Evolutionary conservation across 30 jellyfish, hydroid and myxozoan genomes (phyloP).

Genomic region (Hydractinia echinata): DNA sequence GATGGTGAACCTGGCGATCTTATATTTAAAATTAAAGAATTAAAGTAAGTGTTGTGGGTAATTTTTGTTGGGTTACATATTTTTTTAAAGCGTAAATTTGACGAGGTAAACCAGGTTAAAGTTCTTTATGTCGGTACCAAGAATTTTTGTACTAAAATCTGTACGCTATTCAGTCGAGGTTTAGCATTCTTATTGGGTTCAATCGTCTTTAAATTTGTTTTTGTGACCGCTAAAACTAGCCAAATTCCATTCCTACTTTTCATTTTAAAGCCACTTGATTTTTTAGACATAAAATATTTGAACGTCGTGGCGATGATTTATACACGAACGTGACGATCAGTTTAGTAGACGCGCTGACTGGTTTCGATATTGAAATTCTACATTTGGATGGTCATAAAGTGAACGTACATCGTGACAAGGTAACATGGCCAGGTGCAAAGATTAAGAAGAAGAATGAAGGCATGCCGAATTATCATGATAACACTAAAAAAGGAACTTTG

Average conservation of each 20-base stretch:
- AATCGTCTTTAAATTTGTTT: too few relatives aligned
- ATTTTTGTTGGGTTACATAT: constrained; percentile 55
- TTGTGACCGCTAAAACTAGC: not conserved
- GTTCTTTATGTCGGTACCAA: too few relatives aligned
- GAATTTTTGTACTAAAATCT: too few relatives aligned
- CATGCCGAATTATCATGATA: constrained; percentile 89
- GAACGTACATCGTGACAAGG: constrained; percentile 72
- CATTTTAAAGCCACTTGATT: not conserved
- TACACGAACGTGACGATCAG: constrained; percentile 83
- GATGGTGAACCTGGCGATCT: constrained; percentile 99
- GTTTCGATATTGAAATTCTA: constrained; percentile 68
- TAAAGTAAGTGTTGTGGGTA: constrained; percentile 48
- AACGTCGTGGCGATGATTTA: constrained; percentile 94
- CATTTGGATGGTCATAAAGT: constrained; percentile 95
- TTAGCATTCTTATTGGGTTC: too few relatives aligned
- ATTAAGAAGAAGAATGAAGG: constrained; percentile 88
- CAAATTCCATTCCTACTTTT: not conserved
- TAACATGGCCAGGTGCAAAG: constrained; percentile 98
- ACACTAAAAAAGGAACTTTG: constrained; percentile 59
- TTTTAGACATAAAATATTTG: constrained; percentile 77
- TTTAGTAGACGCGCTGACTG: constrained; percentile 89
- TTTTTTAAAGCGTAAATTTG: too few relatives aligned
- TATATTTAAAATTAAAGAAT: constrained; percentile 72
- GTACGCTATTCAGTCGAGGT: too few relatives aligned
- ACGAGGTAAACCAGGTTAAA: too few relatives aligned